phyloP scores from a whole-genome alignment of 2,113 vertebrate genomes.

The Eubucco bourcierii region DNA sequence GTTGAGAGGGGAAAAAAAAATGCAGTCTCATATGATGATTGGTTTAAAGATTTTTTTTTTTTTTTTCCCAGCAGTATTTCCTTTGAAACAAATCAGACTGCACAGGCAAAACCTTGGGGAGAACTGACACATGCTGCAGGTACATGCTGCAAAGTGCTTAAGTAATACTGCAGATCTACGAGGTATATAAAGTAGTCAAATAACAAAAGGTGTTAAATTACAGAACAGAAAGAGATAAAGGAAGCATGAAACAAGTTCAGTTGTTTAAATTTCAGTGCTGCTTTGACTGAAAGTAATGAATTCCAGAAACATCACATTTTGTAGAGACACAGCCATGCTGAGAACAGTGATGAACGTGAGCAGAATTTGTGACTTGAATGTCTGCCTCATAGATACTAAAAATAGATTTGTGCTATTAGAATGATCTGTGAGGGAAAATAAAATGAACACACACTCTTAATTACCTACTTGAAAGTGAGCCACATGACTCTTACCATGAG shows the following conservation, averaged over 20 bases:
- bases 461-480: background rate
- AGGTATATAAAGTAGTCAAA: background rate
- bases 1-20: accelerated
- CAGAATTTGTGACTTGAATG: background rate
- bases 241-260: background rate
- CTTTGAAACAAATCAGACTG: background rate
- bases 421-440: background rate
- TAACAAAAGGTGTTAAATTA: background rate
- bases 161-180: background rate
- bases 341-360: accelerated
- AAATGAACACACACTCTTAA: background rate
- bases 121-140: background rate
- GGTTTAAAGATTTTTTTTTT: background rate
- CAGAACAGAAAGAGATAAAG: background rate
- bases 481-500: background rate
- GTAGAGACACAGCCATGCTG: background rate
- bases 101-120: background rate
- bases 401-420: background rate
- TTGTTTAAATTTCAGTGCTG: background rate
- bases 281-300: background rate
- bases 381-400: background rate
- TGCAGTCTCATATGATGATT: background rate
- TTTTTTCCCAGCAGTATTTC: background rate
- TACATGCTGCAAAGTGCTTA: background rate
- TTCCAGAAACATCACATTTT: background rate